Evolutionary conservation across 2,797 vertebrate genomes (phyloP), one percentile per base, ranked within the genome.

Genomic region (Esox lucius): DNA sequence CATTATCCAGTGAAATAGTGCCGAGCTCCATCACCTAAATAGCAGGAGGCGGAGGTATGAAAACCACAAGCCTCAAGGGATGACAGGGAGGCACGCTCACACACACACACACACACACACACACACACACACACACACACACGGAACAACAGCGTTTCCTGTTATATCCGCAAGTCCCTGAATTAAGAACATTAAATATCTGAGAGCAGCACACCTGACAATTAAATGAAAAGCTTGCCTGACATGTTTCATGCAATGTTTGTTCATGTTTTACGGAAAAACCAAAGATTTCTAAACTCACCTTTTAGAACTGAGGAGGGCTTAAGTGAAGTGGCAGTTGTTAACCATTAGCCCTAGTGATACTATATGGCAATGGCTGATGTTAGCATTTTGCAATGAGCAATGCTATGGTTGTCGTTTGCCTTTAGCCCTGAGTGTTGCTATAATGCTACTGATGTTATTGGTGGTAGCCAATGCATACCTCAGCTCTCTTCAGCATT

Each of bases 401-500:
- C 8, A 16, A 22, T 59, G 56, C 17, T 56, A n/a, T 22, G 5
- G 53, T 2, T 1, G 53, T 56, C 56, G 53, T 19, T 56, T 56
- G 53, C 5, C 19, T 67, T 62, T 19, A 64, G 7, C 53, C 7
- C 53, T 56, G 35, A 39, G 35, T 39, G 35, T 39, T 39, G 33
- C 11, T 65, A 4, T n/a, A 17, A 68, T 65, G n/a, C 11, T 19
- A 74, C n/a, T 9, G 13, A 33, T 49, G 5, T 33, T 22, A 35
- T 17, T 53, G 74, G 24, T 53, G 64, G 6, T 33, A 59, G 39
- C 22, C 11, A 16, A 53, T 76, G 87, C 95, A 80, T 91, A 99
- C 98, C 96, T 99, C 98, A 3, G 98, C 98, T 94, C 98, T 94
- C 90, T 99, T 99, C 87, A 99, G 93, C 98, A 99, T 99, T 91